Evolutionary conservation across 2,797 vertebrate species (phyloP).

Genomic region (Lepus oiostolus): DNA sequence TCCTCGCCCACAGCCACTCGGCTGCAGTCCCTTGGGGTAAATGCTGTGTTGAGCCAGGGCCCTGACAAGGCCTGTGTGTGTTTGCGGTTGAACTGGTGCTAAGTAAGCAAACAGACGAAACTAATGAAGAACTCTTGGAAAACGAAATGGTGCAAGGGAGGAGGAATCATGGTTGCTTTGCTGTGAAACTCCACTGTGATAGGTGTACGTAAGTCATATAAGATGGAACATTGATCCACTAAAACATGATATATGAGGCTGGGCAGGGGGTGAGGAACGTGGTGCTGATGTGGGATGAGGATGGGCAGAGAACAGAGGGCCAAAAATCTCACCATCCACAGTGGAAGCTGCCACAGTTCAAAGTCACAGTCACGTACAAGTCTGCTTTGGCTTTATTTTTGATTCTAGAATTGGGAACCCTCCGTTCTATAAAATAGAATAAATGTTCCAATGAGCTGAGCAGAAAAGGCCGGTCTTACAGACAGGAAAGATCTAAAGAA

Average conservation of each 20-base stretch:
- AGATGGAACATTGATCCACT: not conserved
- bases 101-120: not conserved
- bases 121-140: not conserved
- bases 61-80: not conserved
- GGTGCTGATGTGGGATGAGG: not conserved
- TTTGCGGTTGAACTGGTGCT: not conserved
- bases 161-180: not conserved
- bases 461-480: too few relatives aligned
- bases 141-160: not conserved
- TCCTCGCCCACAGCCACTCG: not conserved
- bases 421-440: too few relatives aligned
- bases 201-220: not conserved
- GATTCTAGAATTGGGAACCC: too few relatives aligned
- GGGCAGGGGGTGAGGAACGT: not conserved
- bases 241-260: not conserved
- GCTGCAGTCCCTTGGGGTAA: not conserved
- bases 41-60: not conserved
- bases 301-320: not conserved
- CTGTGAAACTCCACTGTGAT: not conserved
- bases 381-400: too few relatives aligned
- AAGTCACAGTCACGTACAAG: too few relatives aligned
- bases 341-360: not conserved
- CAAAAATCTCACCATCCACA: not conserved
- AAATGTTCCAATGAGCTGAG: too few relatives aligned
- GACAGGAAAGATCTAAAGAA: too few relatives aligned